Conservation (phyloP, 2,797 vertebrate species). For the Trematomus bernacchii region DNA sequence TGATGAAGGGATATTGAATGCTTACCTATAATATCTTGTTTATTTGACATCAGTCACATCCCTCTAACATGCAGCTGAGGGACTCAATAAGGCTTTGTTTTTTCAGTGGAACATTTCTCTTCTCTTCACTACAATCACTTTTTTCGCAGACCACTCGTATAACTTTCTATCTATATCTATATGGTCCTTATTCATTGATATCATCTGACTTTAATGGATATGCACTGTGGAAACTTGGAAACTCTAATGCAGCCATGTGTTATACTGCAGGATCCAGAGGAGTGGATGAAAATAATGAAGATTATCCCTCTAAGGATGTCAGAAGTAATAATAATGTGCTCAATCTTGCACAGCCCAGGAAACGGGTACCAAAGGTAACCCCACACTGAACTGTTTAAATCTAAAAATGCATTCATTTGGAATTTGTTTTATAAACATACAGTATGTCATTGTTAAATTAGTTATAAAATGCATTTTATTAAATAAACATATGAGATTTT, state of each 20-base stretch:
- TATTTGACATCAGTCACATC: constrained; percentile 21
- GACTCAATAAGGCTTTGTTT: constrained; percentile 14
- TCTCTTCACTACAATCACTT: neutral
- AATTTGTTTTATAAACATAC: neutral
- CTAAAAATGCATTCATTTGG: neutral
- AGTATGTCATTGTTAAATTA: neutral
- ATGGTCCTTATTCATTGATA: constrained; percentile 31
- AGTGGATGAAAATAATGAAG: constrained; percentile 87
- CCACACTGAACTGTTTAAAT: constrained; percentile 11
- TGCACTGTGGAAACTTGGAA: constrained; percentile 49
- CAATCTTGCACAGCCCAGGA: constrained; percentile 90
- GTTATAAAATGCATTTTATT: constrained; percentile 6
- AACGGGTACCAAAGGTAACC: constrained; percentile 93
- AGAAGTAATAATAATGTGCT: constrained; percentile 88
- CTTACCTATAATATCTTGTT: constrained; percentile 3
- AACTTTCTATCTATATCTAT: constrained; percentile 8
- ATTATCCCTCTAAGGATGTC: constrained; percentile 83
- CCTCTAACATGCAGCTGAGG: constrained; percentile 29
- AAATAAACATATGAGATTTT: neutral
- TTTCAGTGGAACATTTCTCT: constrained; percentile 14
- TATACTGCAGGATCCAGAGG: constrained; percentile 87
- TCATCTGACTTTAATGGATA: constrained; percentile 45
- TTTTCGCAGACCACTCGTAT: neutral
- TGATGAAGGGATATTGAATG: constrained; percentile 19
- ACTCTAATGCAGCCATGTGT: constrained; percentile 56